Evolutionary conservation across 1,140 invertebrate species (phyloP).

Genomic region (Calephelis nemesis): DNA sequence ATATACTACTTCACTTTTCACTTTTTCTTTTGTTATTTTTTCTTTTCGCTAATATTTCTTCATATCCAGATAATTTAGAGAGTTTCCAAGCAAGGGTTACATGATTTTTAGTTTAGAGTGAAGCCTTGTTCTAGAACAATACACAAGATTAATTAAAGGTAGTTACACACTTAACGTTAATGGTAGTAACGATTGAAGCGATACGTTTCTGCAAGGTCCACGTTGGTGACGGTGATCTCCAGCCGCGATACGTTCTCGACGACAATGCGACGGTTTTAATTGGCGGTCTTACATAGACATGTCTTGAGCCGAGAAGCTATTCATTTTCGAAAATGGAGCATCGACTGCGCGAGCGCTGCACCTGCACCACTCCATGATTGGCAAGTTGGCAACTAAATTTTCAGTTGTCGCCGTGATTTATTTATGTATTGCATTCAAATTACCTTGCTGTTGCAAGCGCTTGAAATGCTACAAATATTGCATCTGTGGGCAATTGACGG

Average conservation of each 20-base stretch:
- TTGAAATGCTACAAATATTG: conserved; percentile 20
- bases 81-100: too few relatives aligned
- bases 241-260: conserved; percentile 44
- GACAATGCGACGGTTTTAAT: conserved; percentile 64
- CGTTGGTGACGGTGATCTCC: conserved; percentile 40
- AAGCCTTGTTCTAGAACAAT: too few relatives aligned
- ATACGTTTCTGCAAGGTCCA: conserved; percentile 32
- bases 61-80: too few relatives aligned
- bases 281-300: conserved; percentile 56
- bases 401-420: conserved; percentile 42
- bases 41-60: too few relatives aligned
- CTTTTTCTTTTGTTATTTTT: too few relatives aligned
- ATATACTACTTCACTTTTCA: too few relatives aligned
- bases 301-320: conserved; percentile 37
- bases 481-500: background rate
- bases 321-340: conserved; percentile 44
- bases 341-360: conserved; percentile 31
- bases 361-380: conserved; percentile 40
- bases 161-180: conserved; percentile 37
- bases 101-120: too few relatives aligned
- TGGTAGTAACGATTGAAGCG: conserved; percentile 36
- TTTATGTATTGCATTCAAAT: conserved; percentile 25
- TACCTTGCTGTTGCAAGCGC: conserved; percentile 3
- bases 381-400: conserved; percentile 44
- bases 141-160: too few relatives aligned